These are phyloP conservation scores for Eufriesea mexicana DNA, from an alignment of 1,140 invertebrate species.

Conservation along the genomic window DNA sequence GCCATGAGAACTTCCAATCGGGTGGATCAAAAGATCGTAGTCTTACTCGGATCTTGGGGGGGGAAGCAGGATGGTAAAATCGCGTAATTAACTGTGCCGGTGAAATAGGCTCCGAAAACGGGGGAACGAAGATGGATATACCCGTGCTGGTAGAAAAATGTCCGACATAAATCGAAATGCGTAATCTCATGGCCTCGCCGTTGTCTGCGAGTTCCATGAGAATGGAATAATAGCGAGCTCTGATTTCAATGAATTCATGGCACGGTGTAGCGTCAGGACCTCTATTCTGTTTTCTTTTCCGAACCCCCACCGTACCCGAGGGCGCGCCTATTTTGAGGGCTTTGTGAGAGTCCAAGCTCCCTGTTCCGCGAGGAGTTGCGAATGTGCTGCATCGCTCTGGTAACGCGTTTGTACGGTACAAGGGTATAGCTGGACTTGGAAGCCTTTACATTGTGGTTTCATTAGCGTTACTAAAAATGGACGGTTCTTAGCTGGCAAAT, in stretches of 20 bases:
- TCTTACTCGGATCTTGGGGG: too few relatives aligned
- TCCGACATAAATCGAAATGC: constrained; percentile 23
- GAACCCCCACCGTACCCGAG: constrained; percentile 6
- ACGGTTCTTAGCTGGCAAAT: background rate
- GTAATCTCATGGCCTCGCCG: background rate
- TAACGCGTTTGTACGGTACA: background rate
- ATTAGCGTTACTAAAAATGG: constrained; percentile 11
- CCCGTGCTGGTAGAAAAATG: background rate
- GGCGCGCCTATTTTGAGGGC: constrained; percentile 10
- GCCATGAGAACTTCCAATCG: background rate
- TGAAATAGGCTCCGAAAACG: background rate
- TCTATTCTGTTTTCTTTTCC: constrained; percentile 26
- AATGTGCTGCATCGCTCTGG: background rate
- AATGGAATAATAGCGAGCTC: constrained; percentile 18
- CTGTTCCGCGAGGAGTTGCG: background rate
- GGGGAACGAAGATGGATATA: background rate
- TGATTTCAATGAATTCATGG: constrained; percentile 36
- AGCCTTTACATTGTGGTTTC: constrained; percentile 13
- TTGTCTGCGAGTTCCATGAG: constrained; percentile 2
- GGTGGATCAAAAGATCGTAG: background rate
- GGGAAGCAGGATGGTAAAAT: too few relatives aligned
- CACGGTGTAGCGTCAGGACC: background rate
- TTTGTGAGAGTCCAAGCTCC: background rate
- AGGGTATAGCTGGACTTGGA: background rate
- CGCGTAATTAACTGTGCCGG: too few relatives aligned